These are phyloP conservation scores for Hirundo rustica DNA, from an alignment of 2,797 vertebrate species.

Conservation along the genomic window DNA sequence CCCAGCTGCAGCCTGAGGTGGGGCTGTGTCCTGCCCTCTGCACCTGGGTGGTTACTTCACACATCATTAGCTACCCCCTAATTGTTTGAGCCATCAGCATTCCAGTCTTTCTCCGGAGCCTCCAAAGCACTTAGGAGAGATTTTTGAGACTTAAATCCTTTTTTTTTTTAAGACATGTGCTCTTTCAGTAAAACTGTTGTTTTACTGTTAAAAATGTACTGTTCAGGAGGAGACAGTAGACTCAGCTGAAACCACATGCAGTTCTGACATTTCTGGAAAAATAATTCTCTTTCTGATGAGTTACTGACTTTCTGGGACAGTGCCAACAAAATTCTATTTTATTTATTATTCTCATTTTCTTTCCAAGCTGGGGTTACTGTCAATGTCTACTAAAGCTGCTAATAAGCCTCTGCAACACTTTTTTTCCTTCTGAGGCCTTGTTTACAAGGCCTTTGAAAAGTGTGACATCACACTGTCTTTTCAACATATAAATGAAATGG, in stretches of 20 bases:
- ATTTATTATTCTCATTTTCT: constrained; percentile 31
- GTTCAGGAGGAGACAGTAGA: neutral
- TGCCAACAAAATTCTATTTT: neutral
- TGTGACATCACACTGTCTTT: neutral
- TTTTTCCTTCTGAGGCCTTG: constrained; percentile 2
- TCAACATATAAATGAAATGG: neutral
- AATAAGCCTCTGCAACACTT: constrained; percentile 1
- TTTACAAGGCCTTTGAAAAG: neutral
- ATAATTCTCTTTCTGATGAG: neutral
- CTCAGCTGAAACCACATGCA: neutral
- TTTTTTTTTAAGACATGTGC: neutral
- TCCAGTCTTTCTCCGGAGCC: neutral
- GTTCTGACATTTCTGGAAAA: neutral
- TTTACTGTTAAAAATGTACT: no score
- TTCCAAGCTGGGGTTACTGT: neutral
- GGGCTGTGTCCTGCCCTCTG: neutral
- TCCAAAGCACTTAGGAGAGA: neutral
- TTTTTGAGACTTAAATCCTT: neutral
- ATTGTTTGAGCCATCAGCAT: neutral
- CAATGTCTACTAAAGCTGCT: constrained; percentile 17
- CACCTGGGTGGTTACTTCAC: neutral
- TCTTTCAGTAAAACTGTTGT: neutral
- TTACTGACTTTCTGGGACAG: neutral
- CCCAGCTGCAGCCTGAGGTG: neutral
- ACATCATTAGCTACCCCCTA: neutral